phyloP scores from a whole-genome alignment of 2,797 vertebrate species.

The Ctenopoma kingsleyae region DNA sequence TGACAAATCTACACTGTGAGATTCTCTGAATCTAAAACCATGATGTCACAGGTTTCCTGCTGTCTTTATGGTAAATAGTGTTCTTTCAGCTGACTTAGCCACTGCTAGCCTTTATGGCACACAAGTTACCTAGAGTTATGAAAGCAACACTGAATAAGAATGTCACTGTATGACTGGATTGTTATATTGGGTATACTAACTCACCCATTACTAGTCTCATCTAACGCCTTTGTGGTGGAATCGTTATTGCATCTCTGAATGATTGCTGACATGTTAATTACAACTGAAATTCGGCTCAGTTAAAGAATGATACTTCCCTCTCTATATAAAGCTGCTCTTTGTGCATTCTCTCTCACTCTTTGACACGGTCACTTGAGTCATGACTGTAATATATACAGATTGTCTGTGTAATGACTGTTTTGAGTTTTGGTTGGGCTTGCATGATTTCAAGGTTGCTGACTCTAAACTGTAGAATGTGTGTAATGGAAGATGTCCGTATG shows the following conservation, averaged over 20 bases:
- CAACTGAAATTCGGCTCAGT: neutral
- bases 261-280: constrained; percentile 20
- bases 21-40: constrained; percentile 36
- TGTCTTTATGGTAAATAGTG: constrained; percentile 62
- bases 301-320: neutral
- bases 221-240: neutral
- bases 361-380: constrained; percentile 38
- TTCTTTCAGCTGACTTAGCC: constrained; percentile 32
- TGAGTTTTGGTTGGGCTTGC: constrained; percentile 34
- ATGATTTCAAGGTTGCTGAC: constrained; percentile 55
- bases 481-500: constrained; percentile 61
- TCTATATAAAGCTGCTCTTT: neutral
- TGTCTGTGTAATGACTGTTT: constrained; percentile 54
- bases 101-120: neutral
- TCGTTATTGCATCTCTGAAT: neutral
- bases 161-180: constrained; percentile 55
- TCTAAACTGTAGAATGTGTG: constrained; percentile 43
- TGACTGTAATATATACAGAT: constrained; percentile 27
- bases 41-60: constrained; percentile 54
- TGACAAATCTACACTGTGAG: constrained; percentile 1
- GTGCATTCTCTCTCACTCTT: constrained; percentile 3
- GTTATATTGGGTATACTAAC: constrained; percentile 27
- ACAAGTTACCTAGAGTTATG: constrained; percentile 8
- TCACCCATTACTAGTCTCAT: constrained; percentile 24
- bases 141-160: constrained; percentile 31